Base-by-base conservation (phyloP, 2,797 vertebrate species). In the Buphagus erythrorhynchus region DNA sequence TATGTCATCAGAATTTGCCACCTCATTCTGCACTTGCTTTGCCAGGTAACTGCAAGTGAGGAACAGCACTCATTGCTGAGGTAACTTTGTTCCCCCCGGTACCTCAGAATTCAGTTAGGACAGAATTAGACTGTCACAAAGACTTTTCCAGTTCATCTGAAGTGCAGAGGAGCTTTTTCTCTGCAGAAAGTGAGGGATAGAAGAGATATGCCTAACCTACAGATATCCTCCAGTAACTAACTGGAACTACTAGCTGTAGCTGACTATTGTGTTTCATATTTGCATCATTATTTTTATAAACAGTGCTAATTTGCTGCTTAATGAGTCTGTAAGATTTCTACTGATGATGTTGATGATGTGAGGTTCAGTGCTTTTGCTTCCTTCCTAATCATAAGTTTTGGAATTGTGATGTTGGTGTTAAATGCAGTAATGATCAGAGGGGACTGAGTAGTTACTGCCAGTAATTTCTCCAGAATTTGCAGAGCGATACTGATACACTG, bases 291-390 rank as follows among this genome's bases (percentile, higher is more conserved):
- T 79, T 93, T 92, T 84, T 86, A 61, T 86, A 90, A 96, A 95
- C 42, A 55, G 22, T 55, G 49, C 2, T 94, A 88, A 95, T 96
- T 93, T 92, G 42, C 45, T 92, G 52, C 68, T 72, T 95, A 94
- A 94, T 89, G 71, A 91, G 28, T 52, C 85, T 93, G n/a, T 49
- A 77, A 93, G 38, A 15, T 58, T 71, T 91, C 40, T 88, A 9
- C 48, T 14, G 43, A 76, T 88, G 43, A 61, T 29, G 26, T 6
- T 62, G 66, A 36, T 48, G 36, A 54, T 58, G 43, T 31, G 28
- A 72, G 28, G 26, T 46, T 18, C 46, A 90, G 25, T 49, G 36
- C 15, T 67, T 63, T 90, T 45, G 2, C 80, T 65, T 74, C 42
- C 31, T 77, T 92, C 15, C 28, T 54, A n/a, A 83, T 31, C 73